Evolutionary conservation across 2,797 vertebrate species (phyloP).

Genomic region (Melanogrammus aeglefinus): DNA sequence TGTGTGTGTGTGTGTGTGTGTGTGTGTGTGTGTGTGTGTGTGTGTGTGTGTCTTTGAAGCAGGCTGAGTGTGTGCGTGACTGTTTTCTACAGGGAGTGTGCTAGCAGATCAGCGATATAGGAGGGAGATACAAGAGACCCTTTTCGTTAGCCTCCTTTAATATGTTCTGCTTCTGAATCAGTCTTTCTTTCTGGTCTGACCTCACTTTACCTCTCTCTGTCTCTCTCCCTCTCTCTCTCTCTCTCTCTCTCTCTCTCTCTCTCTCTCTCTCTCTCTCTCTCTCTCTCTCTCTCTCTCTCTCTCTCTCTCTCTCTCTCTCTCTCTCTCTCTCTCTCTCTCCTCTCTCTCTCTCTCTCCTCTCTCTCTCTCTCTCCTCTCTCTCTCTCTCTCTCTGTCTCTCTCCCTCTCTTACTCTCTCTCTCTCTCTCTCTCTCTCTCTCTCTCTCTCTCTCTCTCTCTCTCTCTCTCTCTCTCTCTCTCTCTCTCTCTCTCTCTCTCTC

Average conservation of each 20-base stretch:
- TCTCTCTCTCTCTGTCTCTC: too few species aligned
- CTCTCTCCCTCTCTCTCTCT: not conserved
- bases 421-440: not conserved
- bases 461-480: not conserved
- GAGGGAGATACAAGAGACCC: not conserved
- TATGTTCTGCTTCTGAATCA: conserved; percentile 4
- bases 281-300: not conserved
- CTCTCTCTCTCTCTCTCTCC: not conserved
- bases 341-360: conserved; percentile 6
- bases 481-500: not conserved
- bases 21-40: not conserved
- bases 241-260: not conserved
- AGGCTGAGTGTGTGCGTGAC: not conserved
- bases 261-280: conserved; percentile 12
- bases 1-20: not conserved
- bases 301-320: conserved; percentile 9
- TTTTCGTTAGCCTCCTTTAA: not conserved
- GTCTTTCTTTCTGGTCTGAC: conserved; percentile 12
- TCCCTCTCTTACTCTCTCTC: too few species aligned
- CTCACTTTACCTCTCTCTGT: not conserved
- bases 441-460: not conserved
- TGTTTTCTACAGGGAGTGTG: not conserved
- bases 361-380: not conserved
- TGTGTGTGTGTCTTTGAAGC: conserved; percentile 6
- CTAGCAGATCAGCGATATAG: not conserved